These are phyloP conservation scores for Perdita meconis DNA, from an alignment of 2,888 invertebrate species.

Conservation along the genomic window DNA sequence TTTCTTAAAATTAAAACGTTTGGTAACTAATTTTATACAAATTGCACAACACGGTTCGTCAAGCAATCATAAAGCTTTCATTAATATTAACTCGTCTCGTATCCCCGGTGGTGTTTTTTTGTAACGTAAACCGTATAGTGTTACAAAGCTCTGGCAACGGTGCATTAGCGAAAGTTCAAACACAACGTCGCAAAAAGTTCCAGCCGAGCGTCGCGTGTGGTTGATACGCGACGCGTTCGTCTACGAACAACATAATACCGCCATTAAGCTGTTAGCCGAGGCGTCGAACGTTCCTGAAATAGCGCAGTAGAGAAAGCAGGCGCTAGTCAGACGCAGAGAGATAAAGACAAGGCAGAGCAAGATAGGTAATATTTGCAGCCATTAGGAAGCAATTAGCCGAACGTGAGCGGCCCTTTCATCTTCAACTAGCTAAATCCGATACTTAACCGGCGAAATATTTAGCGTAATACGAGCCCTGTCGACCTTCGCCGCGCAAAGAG, in stretches of 20 bases:
- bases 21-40: too few relatives aligned
- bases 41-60: not conserved
- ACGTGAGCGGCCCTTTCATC: constrained; percentile 62
- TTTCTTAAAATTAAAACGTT: too few relatives aligned
- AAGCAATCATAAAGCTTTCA: not conserved
- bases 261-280: constrained; percentile 53
- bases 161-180: not conserved
- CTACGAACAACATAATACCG: constrained; percentile 46
- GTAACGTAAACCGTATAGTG: not conserved
- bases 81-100: not conserved
- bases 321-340: constrained; percentile 35
- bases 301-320: constrained; percentile 19
- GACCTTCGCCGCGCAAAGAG: not conserved
- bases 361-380: constrained; percentile 59
- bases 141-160: not conserved
- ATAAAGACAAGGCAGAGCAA: constrained; percentile 34
- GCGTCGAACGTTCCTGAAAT: constrained; percentile 32
- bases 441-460: constrained; percentile 47
- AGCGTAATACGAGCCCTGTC: constrained; percentile 43
- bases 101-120: not conserved
- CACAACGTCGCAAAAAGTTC: not conserved
- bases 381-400: constrained; percentile 69
- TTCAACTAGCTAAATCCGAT: constrained; percentile 38
- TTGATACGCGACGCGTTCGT: not conserved
- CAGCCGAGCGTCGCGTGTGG: not conserved